Base-by-base conservation (phyloP, 2,888 invertebrate genomes). In the Malthinus seriepunctatus region DNA sequence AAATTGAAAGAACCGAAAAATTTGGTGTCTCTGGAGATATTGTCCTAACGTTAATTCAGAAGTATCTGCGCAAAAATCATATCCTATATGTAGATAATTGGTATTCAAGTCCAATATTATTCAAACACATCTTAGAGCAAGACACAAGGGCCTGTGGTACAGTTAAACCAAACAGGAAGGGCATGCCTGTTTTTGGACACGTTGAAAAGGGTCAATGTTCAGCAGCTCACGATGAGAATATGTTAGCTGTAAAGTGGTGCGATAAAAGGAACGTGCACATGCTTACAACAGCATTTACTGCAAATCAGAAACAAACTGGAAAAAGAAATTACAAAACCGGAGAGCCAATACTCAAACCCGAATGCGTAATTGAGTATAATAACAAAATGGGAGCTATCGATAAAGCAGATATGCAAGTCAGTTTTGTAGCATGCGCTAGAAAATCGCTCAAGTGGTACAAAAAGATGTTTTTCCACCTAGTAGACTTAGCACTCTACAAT, bases 161-260 rank as follows among this genome's bases (percentile, higher is more conserved):
- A 33, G 67, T 69, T 12, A 52, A 63, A 37, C 45, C 39, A 48
- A n/a, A n/a, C n/a, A n/a, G n/a, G n/a, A n/a, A n/a, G n/a, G n/a
- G n/a, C n/a, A n/a, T n/a, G n/a, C n/a, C 69, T 39, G 50, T 49
- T 35, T 61, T 69, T 42, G 46, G 32, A 42, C 51, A 12, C 38
- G 32, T 42, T 34, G 60, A 11, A 63, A 63, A 51, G 55, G 66
- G 32, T 51, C 45, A 31, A 58, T 51, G 49, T 57, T n/a, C n/a
- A n/a, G n/a, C n/a, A n/a, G n/a, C n/a, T n/a, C n/a, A n/a, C n/a
- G n/a, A n/a, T n/a, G n/a, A 57, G 32, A 58, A 59, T 39, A 32
- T 72, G 15, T 10, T 71, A 12, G 67, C 66, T 5, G 45, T 71
- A 35, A 72, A 74, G 63, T 73, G 73, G 71, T 49, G 56, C 33